Conservation (phyloP, 2,113 vertebrate species). For the Nycticebus coucang region DNA sequence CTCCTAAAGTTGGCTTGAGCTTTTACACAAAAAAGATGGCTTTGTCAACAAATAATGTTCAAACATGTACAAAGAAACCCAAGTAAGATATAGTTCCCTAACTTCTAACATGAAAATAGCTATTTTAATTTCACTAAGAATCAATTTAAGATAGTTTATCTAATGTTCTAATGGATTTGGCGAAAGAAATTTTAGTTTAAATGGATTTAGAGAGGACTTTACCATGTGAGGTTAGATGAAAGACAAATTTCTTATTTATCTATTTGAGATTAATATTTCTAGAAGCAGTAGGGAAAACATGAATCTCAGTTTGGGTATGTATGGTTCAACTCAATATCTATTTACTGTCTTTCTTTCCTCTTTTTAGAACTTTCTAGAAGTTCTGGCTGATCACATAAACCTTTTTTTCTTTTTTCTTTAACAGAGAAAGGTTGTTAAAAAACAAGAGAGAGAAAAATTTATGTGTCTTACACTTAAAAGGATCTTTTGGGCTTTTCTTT, state of each 20-base stretch:
- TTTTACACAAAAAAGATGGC: slow-evolving; percentile 25
- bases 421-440: slow-evolving; percentile 68
- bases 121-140: slow-evolving; percentile 42
- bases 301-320: slow-evolving; percentile 26
- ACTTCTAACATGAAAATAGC: slow-evolving; percentile 5
- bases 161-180: neutral
- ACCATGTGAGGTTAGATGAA: neutral
- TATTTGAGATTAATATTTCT: slow-evolving; percentile 51
- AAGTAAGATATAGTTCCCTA: neutral
- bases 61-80: slow-evolving; percentile 22
- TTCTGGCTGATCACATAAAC: slow-evolving; percentile 73
- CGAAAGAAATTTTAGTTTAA: slow-evolving; percentile 28
- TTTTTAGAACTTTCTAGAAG: slow-evolving; percentile 56
- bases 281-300: slow-evolving; percentile 4
- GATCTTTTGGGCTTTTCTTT: slow-evolving; percentile 70
- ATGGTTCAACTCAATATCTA: slow-evolving; percentile 34
- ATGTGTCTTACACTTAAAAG: slow-evolving; percentile 82
- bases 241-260: slow-evolving; percentile 14
- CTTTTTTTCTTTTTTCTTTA: neutral
- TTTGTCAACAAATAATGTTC: slow-evolving; percentile 36
- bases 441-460: slow-evolving; percentile 72
- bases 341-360: slow-evolving; percentile 45
- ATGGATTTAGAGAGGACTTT: neutral
- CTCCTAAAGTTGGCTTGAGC: neutral
- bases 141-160: neutral